These are phyloP conservation scores for Phengaris arion DNA, from an alignment of 2,888 invertebrate genomes.

Conservation along the genomic window DNA sequence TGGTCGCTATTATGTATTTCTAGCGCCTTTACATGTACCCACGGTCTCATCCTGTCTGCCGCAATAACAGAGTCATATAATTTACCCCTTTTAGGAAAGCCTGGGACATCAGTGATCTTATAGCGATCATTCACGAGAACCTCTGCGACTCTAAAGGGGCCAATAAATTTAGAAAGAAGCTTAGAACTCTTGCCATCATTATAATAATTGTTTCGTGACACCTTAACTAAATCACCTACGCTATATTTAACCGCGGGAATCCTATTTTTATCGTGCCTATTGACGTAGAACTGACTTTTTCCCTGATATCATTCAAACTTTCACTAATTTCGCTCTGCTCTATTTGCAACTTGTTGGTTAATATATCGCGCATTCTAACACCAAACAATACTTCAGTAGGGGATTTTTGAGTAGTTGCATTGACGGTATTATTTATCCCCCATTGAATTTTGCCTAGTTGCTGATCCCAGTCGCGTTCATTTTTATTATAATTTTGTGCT, in stretches of 20 bases:
- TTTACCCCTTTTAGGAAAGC: slow-evolving; percentile 33
- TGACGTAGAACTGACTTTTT: slow-evolving; percentile 31
- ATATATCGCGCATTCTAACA: slow-evolving; percentile 3
- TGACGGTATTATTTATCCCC: slow-evolving; percentile 33
- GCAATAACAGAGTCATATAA: slow-evolving; percentile 35
- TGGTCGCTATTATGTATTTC: slow-evolving; percentile 32
- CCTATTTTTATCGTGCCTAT: slow-evolving; percentile 31
- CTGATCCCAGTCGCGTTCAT: slow-evolving; percentile 31
- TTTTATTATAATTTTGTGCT: no score
- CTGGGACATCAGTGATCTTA: slow-evolving; percentile 36
- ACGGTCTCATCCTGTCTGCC: slow-evolving; percentile 37
- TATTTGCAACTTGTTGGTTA: slow-evolving; percentile 16
- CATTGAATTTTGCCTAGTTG: slow-evolving; percentile 31
- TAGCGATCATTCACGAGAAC: slow-evolving; percentile 38
- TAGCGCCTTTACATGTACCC: slow-evolving; percentile 35
- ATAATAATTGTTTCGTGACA: slow-evolving; percentile 36
- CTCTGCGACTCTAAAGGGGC: slow-evolving; percentile 36
- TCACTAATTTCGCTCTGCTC: slow-evolving; percentile 28
- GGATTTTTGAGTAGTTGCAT: slow-evolving; percentile 31
- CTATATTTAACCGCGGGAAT: slow-evolving; percentile 30
- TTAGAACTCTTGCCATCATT: slow-evolving; percentile 38
- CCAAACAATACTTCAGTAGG: slow-evolving; percentile 16
- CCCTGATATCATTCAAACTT: slow-evolving; percentile 33
- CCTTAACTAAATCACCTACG: slow-evolving; percentile 38
- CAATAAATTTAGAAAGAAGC: no score